Percentiles rank a stretch among this genome's conserved stretches.
phyloP scores from a whole-genome alignment of 2,797 vertebrate species.

The Chelon auratus region DNA sequence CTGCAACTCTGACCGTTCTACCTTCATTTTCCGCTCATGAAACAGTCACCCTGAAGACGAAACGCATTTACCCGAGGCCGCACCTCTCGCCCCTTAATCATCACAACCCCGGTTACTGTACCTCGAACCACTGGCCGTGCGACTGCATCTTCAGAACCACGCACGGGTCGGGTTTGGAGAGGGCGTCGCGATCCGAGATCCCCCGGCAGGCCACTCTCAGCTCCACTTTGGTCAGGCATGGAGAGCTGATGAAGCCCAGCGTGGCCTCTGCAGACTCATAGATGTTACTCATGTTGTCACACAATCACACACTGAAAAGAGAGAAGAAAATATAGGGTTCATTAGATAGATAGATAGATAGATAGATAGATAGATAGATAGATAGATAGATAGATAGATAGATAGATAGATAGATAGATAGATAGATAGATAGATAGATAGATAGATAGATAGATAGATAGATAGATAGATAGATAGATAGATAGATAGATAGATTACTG shows the following conservation, averaged over 20 bases:
- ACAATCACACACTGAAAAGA: constrained; percentile 56
- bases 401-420: constrained; percentile 35
- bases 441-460: constrained; percentile 35
- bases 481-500: constrained; percentile 23
- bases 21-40: constrained; percentile 13
- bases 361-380: constrained; percentile 7
- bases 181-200: constrained; percentile 97
- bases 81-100: too few species aligned
- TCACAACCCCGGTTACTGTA: constrained; percentile 62
- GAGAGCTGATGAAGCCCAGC: constrained; percentile 97
- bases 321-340: constrained; percentile 1
- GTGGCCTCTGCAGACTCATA: constrained; percentile 99
- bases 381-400: constrained; percentile 29
- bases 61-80: background rate
- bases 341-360: background rate
- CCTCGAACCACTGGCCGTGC: constrained; percentile 99
- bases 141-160: constrained; percentile 99
- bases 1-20: constrained; percentile 9
- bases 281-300: constrained; percentile 96
- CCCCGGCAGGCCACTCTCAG: constrained; percentile 95
- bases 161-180: constrained; percentile 98
- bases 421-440: constrained; percentile 30
- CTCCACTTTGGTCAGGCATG: constrained; percentile 97
- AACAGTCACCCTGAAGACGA: background rate
- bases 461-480: constrained; percentile 30